A percentile compares a stretch with the other conserved stretches of the same genome.
Conservation (phyloP, 1,140 invertebrate genomes). For the Drosophila ficusphila region DNA sequence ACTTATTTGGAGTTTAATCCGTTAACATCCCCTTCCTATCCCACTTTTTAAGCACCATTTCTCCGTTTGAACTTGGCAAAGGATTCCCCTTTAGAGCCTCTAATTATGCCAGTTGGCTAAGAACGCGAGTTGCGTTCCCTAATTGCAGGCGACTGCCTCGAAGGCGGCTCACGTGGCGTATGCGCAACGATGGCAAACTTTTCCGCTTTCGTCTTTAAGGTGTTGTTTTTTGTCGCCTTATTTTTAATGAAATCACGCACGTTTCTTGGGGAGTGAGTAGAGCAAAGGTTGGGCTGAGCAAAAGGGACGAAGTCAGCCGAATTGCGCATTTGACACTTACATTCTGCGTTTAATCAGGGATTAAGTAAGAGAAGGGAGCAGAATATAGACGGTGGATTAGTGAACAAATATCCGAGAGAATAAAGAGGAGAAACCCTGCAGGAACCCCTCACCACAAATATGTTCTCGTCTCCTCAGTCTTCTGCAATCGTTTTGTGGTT, state of each 20-base stretch:
- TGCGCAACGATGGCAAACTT: slow-evolving; percentile 5
- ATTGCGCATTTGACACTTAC: not conserved
- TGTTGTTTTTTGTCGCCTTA: slow-evolving; percentile 16
- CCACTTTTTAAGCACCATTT: not conserved
- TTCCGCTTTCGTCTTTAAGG: slow-evolving; percentile 1
- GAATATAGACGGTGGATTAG: too few species aligned
- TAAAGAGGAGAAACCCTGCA: not conserved
- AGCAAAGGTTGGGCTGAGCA: not conserved
- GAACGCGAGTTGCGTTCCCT: slow-evolving; percentile 24
- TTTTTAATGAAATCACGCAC: slow-evolving; percentile 53
- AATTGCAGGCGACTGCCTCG: slow-evolving; percentile 30
- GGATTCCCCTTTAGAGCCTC: slow-evolving; percentile 10
- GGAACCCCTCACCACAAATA: not conserved
- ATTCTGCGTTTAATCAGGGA: slow-evolving; percentile 16
- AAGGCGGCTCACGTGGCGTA: slow-evolving; percentile 25
- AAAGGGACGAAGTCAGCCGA: not conserved
- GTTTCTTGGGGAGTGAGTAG: not conserved
- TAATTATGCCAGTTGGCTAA: slow-evolving; percentile 38
- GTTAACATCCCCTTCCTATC: not conserved
- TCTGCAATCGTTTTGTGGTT: slow-evolving; percentile 7
- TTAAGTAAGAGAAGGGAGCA: not conserved
- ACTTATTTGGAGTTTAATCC: slow-evolving; percentile 24
- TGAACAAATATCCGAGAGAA: not conserved
- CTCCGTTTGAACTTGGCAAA: not conserved
- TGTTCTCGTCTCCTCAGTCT: not conserved